Conservation (phyloP, 2,888 invertebrate genomes). For the Pristionchus mayeri region DNA sequence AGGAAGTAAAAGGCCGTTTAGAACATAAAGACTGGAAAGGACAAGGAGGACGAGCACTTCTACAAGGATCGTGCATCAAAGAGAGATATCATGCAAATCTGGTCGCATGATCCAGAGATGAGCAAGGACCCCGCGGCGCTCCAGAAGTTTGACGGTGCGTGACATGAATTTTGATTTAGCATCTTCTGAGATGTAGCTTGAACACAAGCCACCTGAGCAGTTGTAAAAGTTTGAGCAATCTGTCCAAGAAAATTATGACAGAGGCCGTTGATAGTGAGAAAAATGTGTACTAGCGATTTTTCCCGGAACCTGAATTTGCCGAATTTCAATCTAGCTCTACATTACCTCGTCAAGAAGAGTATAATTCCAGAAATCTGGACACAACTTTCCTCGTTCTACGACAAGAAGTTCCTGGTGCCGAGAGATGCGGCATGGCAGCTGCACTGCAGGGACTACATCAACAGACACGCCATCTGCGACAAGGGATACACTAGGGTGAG, state of each 20-base stretch:
- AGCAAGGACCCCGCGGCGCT: conserved; percentile 66
- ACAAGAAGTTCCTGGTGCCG: conserved; percentile 64
- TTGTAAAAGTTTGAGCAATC: too few relatives aligned
- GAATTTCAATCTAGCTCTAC: too few relatives aligned
- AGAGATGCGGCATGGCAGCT: conserved; percentile 73
- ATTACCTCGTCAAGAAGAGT: too few relatives aligned
- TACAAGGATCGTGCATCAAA: conserved; percentile 70
- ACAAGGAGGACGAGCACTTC: conserved; percentile 67
- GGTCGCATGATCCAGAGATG: conserved; percentile 72
- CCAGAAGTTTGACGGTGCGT: conserved; percentile 68
- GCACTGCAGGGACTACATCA: conserved; percentile 75
- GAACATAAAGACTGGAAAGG: conserved; percentile 69
- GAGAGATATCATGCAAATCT: conserved; percentile 73
- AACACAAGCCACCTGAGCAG: not conserved
- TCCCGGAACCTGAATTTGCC: not conserved
- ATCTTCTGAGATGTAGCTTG: not conserved
- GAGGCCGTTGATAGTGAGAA: too few relatives aligned
- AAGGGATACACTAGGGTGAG: conserved; percentile 66
- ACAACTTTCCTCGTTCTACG: conserved; percentile 65
- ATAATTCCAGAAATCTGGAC: conserved; percentile 70
- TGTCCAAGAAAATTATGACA: too few relatives aligned
- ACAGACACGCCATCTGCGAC: conserved; percentile 76
- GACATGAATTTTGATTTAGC: not conserved
- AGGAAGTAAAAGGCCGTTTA: conserved; percentile 49
- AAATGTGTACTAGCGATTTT: too few relatives aligned